phyloP scores from a whole-genome alignment of 2,888 invertebrate species.

The Bibio marci region DNA sequence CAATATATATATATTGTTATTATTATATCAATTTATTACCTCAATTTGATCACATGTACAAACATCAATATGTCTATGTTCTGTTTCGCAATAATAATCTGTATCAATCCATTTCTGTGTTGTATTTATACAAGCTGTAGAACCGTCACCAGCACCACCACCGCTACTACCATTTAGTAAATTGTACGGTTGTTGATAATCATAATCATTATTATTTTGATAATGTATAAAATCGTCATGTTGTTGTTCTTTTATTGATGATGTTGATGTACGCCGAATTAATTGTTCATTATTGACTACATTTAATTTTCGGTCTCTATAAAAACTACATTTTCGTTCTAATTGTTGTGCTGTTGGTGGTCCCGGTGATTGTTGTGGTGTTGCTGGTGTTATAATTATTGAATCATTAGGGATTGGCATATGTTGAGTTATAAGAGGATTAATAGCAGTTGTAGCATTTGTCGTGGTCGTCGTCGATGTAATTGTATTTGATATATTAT shows the following conservation, averaged over 20 bases:
- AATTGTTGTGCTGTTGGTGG: constrained; percentile 14
- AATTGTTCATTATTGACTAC: constrained; percentile 18
- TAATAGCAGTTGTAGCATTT: not conserved
- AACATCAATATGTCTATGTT: constrained; percentile 16
- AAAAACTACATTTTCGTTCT: constrained; percentile 29
- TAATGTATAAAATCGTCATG: constrained; percentile 12
- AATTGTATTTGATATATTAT: not conserved
- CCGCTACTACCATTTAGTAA: no score
- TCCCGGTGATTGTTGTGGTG: constrained; percentile 29
- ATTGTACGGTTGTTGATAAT: constrained; percentile 17
- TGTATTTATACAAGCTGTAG: no score
- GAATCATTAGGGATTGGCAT: constrained; percentile 17
- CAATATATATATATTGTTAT: no score
- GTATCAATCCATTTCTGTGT: constrained; percentile 23
- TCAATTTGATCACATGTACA: constrained; percentile 30
- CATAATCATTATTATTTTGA: no score
- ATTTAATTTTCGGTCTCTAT: constrained; percentile 20
- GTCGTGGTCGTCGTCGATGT: no score
- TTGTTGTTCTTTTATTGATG: constrained; percentile 3
- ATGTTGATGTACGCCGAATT: constrained; percentile 12
- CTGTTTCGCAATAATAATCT: constrained; percentile 28
- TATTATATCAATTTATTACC: no score
- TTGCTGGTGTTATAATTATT: constrained; percentile 29
- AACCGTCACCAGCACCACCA: no score
- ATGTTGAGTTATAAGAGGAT: constrained; percentile 1